Evolutionary conservation across 2,113 vertebrate species (phyloP), one percentile per base, ranked within the genome.

Genomic region (Ceratotherium simum): DNA sequence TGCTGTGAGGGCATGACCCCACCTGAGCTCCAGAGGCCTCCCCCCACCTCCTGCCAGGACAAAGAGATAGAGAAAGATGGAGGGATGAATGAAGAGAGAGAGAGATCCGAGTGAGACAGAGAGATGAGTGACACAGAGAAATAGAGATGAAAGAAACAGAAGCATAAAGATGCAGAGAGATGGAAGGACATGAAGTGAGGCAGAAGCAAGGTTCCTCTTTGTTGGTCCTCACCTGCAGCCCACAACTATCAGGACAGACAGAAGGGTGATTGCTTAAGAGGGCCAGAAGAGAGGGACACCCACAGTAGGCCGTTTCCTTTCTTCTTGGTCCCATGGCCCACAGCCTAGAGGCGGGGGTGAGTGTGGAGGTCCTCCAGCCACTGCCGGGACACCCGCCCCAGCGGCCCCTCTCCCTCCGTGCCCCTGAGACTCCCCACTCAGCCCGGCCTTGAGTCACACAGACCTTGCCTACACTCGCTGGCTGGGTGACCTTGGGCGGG

Each of bases 271-370:
- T 17, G 8, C 70, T 36, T 42, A 23, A 8, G 29, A 78, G 65
- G 42, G 39, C 21, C 29, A 56, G 31, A 31, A 33, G 0, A 51
- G 21, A 73, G 67, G 36, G 64, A 12, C 18, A 1, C 64, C 10
- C 11, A 29, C 54, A 31, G 33, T 10, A 0, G n/a, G 60, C 14
- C 6, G 0, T 29, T 36, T 27, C 54, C 54, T 90, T 36, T 75
- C 85, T 80, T 58, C 54, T 1, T 4, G 0, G 73, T 14, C 16
- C 33, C 21, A 1, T 3, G 54, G 51, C 7, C 75, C 85, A 16
- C 0, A 0, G 11, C 70, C 7, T 18, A 3, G 16, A 18, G 23
- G 2, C 0, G 18, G 3, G 6, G 11, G 36, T 36, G 51, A 91
- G 51, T 33, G 1, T 7, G 6, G 10, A 60, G 29, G 36, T 36